Percentiles rank a stretch among this genome's conserved stretches.
Conservation (phyloP, 2,797 vertebrate species). For the Enteromius radiatus region DNA sequence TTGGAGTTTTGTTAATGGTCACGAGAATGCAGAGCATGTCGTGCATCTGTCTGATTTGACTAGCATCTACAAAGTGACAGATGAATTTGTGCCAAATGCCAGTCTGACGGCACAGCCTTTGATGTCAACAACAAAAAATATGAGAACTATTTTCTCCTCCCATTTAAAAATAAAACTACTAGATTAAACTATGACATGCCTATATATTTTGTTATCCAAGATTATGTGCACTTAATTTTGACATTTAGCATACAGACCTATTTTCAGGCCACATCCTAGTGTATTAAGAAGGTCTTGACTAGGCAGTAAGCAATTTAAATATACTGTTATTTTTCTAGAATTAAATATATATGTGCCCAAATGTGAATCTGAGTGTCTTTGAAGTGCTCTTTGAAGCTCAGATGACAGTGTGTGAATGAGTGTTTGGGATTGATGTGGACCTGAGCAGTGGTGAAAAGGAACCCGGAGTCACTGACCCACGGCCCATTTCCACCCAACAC, state of each 20-base stretch:
- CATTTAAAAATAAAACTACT: background rate
- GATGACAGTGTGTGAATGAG: constrained; percentile 52
- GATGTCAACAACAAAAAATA: background rate
- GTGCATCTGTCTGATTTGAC: background rate
- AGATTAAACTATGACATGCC: too few relatives aligned
- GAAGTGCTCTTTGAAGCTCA: constrained; percentile 55
- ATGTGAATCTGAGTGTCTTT: constrained; percentile 46
- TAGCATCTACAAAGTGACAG: background rate
- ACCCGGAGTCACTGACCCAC: constrained; percentile 65
- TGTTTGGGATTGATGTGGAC: constrained; percentile 53
- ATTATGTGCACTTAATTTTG: background rate
- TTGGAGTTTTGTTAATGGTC: background rate
- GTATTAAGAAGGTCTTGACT: background rate
- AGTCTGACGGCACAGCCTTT: background rate
- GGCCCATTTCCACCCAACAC: constrained; percentile 60
- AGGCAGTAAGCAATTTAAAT: background rate
- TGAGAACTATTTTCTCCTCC: background rate
- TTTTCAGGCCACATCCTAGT: background rate
- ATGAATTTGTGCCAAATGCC: constrained; percentile 2
- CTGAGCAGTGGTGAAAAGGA: constrained; percentile 37
- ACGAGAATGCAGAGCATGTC: background rate
- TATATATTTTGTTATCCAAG: background rate
- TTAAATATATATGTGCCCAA: constrained; percentile 8
- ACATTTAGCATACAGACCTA: background rate
- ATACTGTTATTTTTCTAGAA: constrained; percentile 60